Conservation (phyloP, 2,888 invertebrate species). For the Perizoma affinitatum region DNA sequence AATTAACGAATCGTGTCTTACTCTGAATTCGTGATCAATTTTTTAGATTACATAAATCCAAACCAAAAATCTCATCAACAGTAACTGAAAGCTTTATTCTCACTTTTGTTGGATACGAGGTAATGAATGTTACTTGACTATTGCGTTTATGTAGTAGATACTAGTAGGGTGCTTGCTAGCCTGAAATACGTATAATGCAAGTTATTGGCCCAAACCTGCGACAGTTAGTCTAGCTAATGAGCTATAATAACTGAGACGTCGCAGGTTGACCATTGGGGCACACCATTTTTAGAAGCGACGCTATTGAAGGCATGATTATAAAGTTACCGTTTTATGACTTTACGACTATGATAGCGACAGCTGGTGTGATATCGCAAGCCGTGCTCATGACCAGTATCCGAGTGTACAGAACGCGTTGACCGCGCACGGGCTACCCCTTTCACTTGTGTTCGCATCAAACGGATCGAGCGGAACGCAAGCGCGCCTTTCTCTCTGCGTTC, state of each 20-base stretch:
- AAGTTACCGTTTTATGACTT: constrained; percentile 43
- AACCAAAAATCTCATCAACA: constrained; percentile 5
- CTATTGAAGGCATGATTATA: constrained; percentile 42
- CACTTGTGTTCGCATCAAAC: constrained; percentile 77
- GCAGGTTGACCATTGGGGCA: constrained; percentile 1
- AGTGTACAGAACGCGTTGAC: constrained; percentile 65
- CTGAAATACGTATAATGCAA: neutral
- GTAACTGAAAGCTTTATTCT: no score
- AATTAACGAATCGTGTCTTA: constrained; percentile 34
- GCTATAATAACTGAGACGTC: no score
- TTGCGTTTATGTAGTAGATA: no score
- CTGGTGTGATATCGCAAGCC: constrained; percentile 55
- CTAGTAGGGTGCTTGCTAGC: no score
- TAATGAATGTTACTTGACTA: no score
- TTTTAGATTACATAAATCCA: constrained; percentile 44
- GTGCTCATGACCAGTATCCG: constrained; percentile 55
- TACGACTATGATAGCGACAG: constrained; percentile 22
- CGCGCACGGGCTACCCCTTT: constrained; percentile 79
- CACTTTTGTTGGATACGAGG: no score
- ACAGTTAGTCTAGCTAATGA: constrained; percentile 1
- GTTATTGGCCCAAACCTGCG: constrained; percentile 8
- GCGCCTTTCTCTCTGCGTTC: constrained; percentile 80
- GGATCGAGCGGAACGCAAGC: constrained; percentile 74
- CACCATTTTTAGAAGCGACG: constrained; percentile 34
- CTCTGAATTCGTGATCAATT: constrained; percentile 41